Conservation (phyloP, 2,888 invertebrate genomes). For the Rhingia campestris region DNA sequence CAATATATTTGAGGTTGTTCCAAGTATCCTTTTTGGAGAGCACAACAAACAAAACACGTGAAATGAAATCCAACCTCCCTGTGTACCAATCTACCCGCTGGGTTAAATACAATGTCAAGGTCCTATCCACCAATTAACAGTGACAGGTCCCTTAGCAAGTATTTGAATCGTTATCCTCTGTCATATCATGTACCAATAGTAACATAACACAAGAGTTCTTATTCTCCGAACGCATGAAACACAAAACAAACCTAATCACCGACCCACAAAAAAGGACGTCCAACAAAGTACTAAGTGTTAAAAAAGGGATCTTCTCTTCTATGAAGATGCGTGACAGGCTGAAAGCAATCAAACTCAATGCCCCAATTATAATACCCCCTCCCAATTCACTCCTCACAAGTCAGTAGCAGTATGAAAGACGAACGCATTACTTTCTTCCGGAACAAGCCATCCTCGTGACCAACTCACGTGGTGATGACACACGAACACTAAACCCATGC, state of each 20-base stretch:
- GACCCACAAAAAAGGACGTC: not conserved
- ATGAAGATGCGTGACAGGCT: not conserved
- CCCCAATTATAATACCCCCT: conserved; percentile 29
- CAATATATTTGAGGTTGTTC: too few species aligned
- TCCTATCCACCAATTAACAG: too few species aligned
- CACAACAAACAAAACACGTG: too few species aligned
- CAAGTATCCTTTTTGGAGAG: too few species aligned
- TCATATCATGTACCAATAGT: not conserved
- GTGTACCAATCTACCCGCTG: too few species aligned
- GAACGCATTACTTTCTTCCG: conserved; percentile 14
- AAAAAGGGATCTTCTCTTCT: not conserved
- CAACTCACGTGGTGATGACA: conserved; percentile 41
- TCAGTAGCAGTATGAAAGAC: not conserved
- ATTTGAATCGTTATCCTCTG: too few species aligned
- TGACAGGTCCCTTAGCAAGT: too few species aligned
- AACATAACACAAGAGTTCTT: not conserved
- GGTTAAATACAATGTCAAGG: too few species aligned
- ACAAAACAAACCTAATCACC: not conserved
- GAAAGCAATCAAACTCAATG: conserved; percentile 15
- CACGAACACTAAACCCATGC: conserved; percentile 8
- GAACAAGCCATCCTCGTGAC: conserved; percentile 52
- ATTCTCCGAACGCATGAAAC: not conserved
- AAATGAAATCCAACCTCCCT: too few species aligned
- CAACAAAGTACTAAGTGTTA: conserved; percentile 3
- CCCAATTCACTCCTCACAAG: conserved; percentile 20